phyloP scores from a whole-genome alignment of 2,797 vertebrate genomes.

The Enteromius treurensis region DNA sequence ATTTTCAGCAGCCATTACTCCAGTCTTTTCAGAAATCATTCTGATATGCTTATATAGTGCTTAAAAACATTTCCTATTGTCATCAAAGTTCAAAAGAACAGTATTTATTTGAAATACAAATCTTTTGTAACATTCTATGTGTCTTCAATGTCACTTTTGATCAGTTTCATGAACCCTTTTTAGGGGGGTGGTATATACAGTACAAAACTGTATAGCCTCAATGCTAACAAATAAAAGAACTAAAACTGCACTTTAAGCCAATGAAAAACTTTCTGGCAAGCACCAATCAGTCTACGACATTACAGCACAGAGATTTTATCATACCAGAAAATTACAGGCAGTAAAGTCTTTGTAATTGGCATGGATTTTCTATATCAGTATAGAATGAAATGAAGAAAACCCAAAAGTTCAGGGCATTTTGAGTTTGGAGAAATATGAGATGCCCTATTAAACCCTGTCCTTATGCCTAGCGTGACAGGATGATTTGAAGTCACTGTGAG shows the following conservation, averaged over 20 bases:
- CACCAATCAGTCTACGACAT: constrained; percentile 3
- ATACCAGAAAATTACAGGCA: constrained; percentile 13
- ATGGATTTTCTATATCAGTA: constrained; percentile 24
- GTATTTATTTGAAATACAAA: neutral
- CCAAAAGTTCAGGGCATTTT: constrained; percentile 8
- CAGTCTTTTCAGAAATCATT: no score
- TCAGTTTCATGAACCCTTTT: constrained; percentile 2
- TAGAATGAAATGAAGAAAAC: constrained; percentile 12
- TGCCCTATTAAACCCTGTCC: constrained; percentile 6
- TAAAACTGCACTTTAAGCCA: constrained; percentile 13
- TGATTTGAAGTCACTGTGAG: constrained; percentile 46
- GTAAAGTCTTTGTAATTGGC: constrained; percentile 21
- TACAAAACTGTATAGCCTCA: constrained; percentile 8
- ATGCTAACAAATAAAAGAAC: neutral
- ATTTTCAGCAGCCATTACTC: no score
- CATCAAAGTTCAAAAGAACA: neutral
- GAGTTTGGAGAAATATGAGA: constrained; percentile 36
- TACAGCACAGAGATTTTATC: constrained; percentile 16
- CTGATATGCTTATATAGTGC: no score
- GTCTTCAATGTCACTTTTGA: neutral
- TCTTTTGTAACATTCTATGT: neutral
- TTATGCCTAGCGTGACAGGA: constrained; percentile 28
- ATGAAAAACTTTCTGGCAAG: constrained; percentile 8
- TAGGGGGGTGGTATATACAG: neutral
- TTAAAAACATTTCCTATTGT: neutral